Percentiles rank a stretch among this genome's conserved stretches.
These are phyloP conservation scores for Therioaphis trifolii DNA, from an alignment of 2,888 invertebrate species.

Conservation along the genomic window DNA sequence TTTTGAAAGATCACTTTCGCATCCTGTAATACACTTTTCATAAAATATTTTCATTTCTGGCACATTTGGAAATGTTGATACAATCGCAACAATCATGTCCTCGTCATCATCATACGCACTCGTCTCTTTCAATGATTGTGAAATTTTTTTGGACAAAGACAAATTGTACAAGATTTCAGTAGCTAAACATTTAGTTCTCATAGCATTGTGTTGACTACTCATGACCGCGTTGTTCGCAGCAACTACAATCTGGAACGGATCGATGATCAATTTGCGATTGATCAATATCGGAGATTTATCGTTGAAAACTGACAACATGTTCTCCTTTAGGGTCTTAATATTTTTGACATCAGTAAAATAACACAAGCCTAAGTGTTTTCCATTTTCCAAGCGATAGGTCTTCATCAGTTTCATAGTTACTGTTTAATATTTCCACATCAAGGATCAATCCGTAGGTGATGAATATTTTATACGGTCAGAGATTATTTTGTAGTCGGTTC, in stretches of 20 bases:
- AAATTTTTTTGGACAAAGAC: conserved; percentile 78
- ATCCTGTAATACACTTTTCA: conserved; percentile 71
- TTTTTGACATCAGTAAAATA: conserved; percentile 48
- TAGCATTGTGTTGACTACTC: conserved; percentile 70
- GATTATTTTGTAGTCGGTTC: too few relatives aligned
- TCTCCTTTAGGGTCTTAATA: conserved; percentile 38
- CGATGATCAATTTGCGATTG: conserved; percentile 74
- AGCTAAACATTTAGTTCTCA: conserved; percentile 75
- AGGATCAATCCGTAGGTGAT: too few relatives aligned
- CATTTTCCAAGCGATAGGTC: conserved; percentile 33
- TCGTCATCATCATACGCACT: conserved; percentile 72
- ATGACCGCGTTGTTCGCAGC: conserved; percentile 78
- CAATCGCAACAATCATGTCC: conserved; percentile 70
- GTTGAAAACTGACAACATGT: conserved; percentile 12
- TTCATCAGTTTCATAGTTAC: conserved; percentile 7
- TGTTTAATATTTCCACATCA: too few relatives aligned
- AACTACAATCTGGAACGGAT: conserved; percentile 75
- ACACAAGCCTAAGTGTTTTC: conserved; percentile 43
- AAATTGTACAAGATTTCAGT: conserved; percentile 78
- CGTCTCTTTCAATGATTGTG: conserved; percentile 76
- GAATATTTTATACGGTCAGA: too few relatives aligned
- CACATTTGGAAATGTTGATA: conserved; percentile 68
- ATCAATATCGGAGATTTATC: conserved; percentile 70
- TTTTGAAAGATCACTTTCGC: conserved; percentile 70
- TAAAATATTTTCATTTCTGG: conserved; percentile 69